These are phyloP conservation scores for Eumerus sabulonum DNA, from an alignment of 2,888 invertebrate species.

Conservation along the genomic window DNA sequence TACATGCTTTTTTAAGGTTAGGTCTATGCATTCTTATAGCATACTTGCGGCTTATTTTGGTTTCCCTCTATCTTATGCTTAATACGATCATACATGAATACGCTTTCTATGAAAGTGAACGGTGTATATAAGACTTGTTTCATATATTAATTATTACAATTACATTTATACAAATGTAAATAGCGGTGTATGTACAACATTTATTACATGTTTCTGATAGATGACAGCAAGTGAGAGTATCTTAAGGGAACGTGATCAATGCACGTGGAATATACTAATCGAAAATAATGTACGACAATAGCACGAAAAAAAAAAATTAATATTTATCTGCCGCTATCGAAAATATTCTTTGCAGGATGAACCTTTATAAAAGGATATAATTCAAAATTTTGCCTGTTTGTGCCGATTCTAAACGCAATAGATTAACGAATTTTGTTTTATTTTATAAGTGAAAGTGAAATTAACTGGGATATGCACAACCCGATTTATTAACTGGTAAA, in stretches of 20 bases:
- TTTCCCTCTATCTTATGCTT: neutral
- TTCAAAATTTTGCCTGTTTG: neutral
- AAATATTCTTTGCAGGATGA: neutral
- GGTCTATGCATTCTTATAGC: constrained; percentile 27
- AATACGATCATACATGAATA: constrained; percentile 14
- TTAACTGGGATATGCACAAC: constrained; percentile 54
- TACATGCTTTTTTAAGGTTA: constrained; percentile 18
- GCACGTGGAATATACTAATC: constrained; percentile 15
- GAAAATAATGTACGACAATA: no score
- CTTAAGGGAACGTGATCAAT: neutral
- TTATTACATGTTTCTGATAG: constrained; percentile 19
- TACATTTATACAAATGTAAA: constrained; percentile 45
- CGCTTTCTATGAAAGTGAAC: constrained; percentile 15
- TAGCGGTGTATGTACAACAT: constrained; percentile 56
- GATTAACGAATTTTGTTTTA: neutral
- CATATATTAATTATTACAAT: constrained; percentile 2
- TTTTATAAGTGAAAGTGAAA: constrained; percentile 1
- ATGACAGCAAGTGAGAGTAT: neutral
- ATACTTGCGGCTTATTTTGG: constrained; percentile 18
- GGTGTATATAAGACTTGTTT: constrained; percentile 6
- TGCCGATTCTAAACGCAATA: constrained; percentile 12
- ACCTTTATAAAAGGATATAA: constrained; percentile 26
- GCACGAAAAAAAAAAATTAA: no score
- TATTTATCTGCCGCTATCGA: no score
- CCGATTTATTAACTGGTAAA: constrained; percentile 50